Base-by-base conservation (phyloP, 2,888 invertebrate genomes). In the Drosophila recens region DNA sequence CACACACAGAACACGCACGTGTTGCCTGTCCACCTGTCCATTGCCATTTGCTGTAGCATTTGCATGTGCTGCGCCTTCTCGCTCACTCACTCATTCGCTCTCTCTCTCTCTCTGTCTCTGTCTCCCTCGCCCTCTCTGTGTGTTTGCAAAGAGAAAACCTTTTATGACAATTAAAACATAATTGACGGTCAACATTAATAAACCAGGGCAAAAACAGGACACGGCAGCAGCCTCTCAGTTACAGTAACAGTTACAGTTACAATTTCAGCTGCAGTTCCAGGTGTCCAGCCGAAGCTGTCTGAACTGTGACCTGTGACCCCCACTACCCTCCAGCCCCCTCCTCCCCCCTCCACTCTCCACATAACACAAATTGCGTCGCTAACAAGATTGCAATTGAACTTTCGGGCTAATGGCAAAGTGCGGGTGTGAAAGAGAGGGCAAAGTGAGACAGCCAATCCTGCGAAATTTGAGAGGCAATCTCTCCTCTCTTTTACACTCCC, bases 151-250 rank as follows among this genome's bases (percentile, higher is more conserved):
- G 66, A 75, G 84, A 64, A 90, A 90, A 90, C 91, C 91, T 92
- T 91, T 92, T 91, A 92, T 90, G 90, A 90, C 92, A 92, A 92
- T 92, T 92, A 92, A 92, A 92, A 92, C 90, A 90, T 92, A 92
- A 92, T 92, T 92, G 92, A 92, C 91, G 91, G 89, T 91, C 89
- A 91, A 90, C 89, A 91, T 90, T 90, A 87, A 87, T 89, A 87
- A 87, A 90, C 81, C 86, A 88, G 80, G 67, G 67, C 71, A 75
- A 65, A 61, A 54, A 56, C 63, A 61, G 53, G 36, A 51, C 36
- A 54, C 51, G 1, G 27, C 27, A 23, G 23, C 23, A 54, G 20
- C 9, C n/a, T n/a, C 40, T n/a, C 9, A 20, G n/a, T 23, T 27
- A 27, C 27, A 4, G 23, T 46, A 13, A 20, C 43, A 17, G 33